A percentile compares a stretch with the other conserved stretches of the same genome.
These are phyloP conservation scores for Zeugodacus cucurbitae DNA, from an alignment of 1,140 invertebrate genomes.

Conservation along the genomic window DNA sequence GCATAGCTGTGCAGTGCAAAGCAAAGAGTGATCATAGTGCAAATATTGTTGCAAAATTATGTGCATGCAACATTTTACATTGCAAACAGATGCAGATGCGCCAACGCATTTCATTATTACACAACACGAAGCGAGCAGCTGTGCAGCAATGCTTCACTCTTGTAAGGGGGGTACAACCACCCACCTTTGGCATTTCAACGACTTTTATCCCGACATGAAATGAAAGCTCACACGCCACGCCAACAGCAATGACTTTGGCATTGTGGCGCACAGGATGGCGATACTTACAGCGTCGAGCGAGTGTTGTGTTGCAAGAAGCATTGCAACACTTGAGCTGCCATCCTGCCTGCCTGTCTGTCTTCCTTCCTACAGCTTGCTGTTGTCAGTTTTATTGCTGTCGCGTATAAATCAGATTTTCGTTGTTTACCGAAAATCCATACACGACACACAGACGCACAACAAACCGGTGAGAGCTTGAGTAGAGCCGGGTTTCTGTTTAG, in stretches of 20 bases:
- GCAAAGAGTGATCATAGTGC: constrained; percentile 4
- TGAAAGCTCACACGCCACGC: not conserved
- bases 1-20: not conserved
- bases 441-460: not conserved
- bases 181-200: not conserved
- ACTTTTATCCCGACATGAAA: constrained; percentile 11
- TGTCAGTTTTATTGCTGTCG: constrained; percentile 36
- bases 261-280: not conserved
- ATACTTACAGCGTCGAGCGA: not conserved
- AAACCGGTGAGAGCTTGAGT: not conserved
- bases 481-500: not conserved
- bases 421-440: constrained; percentile 27
- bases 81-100: constrained; percentile 25
- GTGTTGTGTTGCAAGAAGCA: not conserved
- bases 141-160: not conserved
- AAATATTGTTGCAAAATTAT: constrained; percentile 39
- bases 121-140: not conserved
- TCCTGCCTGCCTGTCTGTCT: not conserved
- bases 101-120: constrained; percentile 25
- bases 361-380: not conserved
- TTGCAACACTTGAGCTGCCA: not conserved
- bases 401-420: constrained; percentile 40
- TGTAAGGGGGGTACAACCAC: no score
- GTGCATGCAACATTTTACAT: not conserved
- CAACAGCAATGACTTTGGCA: not conserved